These are phyloP conservation scores for Thinocorus orbignyianus DNA, from an alignment of 2,113 vertebrate genomes.

Conservation along the genomic window DNA sequence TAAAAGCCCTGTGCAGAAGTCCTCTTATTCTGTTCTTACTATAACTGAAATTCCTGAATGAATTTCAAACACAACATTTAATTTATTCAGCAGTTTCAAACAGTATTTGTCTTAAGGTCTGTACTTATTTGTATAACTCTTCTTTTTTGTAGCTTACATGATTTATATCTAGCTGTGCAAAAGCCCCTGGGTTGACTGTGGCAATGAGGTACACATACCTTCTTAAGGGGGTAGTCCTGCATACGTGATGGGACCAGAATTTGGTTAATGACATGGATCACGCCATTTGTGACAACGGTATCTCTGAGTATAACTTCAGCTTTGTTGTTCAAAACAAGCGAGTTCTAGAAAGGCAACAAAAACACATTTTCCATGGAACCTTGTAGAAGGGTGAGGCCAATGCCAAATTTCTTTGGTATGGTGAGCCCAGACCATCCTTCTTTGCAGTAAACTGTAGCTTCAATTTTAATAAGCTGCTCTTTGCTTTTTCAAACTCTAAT, in stretches of 20 bases:
- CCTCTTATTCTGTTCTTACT: not conserved
- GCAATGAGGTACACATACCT: constrained; percentile 37
- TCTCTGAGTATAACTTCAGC: constrained; percentile 79
- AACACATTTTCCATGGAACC: not conserved
- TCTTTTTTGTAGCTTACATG: not conserved
- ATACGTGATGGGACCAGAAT: constrained; percentile 76
- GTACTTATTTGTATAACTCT: not conserved
- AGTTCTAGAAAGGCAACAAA: constrained; percentile 73
- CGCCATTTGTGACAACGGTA: constrained; percentile 80
- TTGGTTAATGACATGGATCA: constrained; percentile 86
- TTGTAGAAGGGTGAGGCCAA: not conserved
- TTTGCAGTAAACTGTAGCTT: not conserved
- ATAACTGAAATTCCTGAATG: not conserved
- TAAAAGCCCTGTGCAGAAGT: not conserved
- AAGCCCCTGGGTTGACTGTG: not conserved
- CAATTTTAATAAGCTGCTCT: not conserved
- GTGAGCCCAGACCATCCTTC: not conserved
- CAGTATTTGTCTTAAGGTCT: not conserved
- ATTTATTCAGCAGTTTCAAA: not conserved
- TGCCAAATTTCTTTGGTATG: not conserved
- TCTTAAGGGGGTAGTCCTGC: constrained; percentile 26
- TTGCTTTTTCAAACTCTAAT: not conserved
- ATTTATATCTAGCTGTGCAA: not conserved
- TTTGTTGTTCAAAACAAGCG: constrained; percentile 75
- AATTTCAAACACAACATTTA: not conserved